Conservation (phyloP, 2,888 invertebrate species). For the Alsophila aescularia region DNA sequence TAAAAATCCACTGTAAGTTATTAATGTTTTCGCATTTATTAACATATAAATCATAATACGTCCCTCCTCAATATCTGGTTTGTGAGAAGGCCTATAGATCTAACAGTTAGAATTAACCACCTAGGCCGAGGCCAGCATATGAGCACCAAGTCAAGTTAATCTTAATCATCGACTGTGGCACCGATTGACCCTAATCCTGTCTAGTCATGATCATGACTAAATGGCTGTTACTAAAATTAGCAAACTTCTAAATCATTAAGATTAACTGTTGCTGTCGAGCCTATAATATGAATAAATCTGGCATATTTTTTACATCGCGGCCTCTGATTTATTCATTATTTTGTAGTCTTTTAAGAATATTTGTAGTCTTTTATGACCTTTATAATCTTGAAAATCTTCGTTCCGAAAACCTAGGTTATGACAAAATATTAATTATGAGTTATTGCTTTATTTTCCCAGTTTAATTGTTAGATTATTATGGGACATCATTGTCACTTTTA, state of each 20-base stretch:
- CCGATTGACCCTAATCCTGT: conserved; percentile 2
- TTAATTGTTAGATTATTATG: no score
- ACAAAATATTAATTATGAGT: no score
- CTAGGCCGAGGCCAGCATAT: background rate
- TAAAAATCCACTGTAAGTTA: background rate
- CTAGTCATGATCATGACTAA: background rate
- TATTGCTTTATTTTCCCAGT: no score
- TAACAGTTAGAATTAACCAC: background rate
- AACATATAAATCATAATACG: background rate
- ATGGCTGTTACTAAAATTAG: conserved; percentile 9
- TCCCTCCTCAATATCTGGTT: background rate
- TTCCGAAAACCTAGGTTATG: no score
- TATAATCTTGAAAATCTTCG: no score
- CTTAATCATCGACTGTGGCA: background rate
- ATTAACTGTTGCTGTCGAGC: conserved; percentile 14
- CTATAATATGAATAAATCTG: conserved; percentile 5
- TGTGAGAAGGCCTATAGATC: background rate
- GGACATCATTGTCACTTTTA: no score
- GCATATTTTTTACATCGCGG: no score
- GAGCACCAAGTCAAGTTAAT: no score
- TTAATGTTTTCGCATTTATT: background rate
- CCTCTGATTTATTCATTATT: no score
- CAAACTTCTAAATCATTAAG: conserved; percentile 18
- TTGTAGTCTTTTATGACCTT: no score
- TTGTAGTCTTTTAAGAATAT: no score